Evolutionary conservation across 2,888 invertebrate species (phyloP), one percentile per base, ranked within the genome.

Genomic region (Coleophora deauratella): DNA sequence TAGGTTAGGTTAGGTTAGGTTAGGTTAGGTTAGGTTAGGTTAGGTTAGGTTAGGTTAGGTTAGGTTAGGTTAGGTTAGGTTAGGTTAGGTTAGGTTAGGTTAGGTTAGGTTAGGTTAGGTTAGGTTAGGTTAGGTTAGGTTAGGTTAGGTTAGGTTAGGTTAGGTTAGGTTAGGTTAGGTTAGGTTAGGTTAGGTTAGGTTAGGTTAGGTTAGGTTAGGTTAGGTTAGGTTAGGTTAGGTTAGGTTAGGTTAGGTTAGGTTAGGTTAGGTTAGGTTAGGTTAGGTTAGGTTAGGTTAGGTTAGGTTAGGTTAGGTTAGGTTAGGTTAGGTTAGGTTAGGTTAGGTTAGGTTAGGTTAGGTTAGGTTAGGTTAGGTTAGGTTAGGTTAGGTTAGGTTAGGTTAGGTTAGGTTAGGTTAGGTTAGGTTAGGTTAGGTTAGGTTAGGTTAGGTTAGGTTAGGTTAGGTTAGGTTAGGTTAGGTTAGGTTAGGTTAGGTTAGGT

Each of bases 1-100:
- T 46, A 49, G 45, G 50, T 50, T 47, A 47, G 47, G 47, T 47
- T 45, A 46, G 47, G 46, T 49, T 47, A 47, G 46, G 46, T 43
- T 43, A 49, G 42, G 44, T 45, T 43, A 46, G 45, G 46, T 46
- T 46, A 46, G 45, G 50, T 50, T 50, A 47, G 46, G 49, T 46
- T 46, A 47, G 43, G 47, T 50, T 45, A 50, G 45, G 50, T 46
- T 47, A 43, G 45, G 44, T 50, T 46, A 46, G 46, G 45, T 47
- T 44, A 46, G 46, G 45, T 43, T 43, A 43, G 43, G 44, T 46
- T n/a, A 39, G 38, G 46, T 40, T 43, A 40, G 36, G 41, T 38
- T 42, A 44, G 40, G 44, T 42, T 42, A 42, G 37, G 42, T 40
- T 37, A 45, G 41, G 43, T 40, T 40, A 43, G 42, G 44, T 43